Evolutionary conservation across 2,797 vertebrate genomes (phyloP), one percentile per base, ranked within the genome.

Genomic region (Ctenochaetus hawaiiensis): DNA sequence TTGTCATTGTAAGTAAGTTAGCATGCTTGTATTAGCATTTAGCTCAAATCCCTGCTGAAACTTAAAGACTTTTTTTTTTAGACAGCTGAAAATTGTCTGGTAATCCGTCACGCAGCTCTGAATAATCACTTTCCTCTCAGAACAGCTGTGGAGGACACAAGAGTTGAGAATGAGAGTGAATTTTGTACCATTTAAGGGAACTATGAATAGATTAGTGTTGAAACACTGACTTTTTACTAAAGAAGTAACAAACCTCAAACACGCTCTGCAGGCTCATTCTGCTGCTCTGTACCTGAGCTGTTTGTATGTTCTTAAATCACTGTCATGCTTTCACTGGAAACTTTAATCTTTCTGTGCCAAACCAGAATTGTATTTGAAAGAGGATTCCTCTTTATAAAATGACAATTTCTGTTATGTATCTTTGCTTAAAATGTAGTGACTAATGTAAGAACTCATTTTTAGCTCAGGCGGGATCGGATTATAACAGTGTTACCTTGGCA

Each of bases 381-480:
- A 44, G 10, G 10, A 13, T 34, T 53, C 1, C 5, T 63, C 37
- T 53, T 18, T 22, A 6, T 53, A 52, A 64, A n/a, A 41, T 0
- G 23, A 22, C 13, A 16, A 17, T 37, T 52, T 51, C 30, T 66
- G 20, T 63, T 68, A 22, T 4, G 9, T 14, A 22, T 75, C 37
- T 23, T 52, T 26, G 6, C 39, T 59, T 71, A 18, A 52, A 80
- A 69, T 26, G n/a, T 20, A 7, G 65, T 26, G 62, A 72, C 47
- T 82, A 81, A 81, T 59, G 66, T 58, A 41, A 34, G 47, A 80
- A 41, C 26, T 44, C 61, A 52, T 12, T 81, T 73, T 5, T 54
- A 57, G 10, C 58, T 14, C 20, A 0, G 41, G 8, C 45, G 22
- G 45, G 67, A 61, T 70, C 12, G 22, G 20, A 69, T 61, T 20